Evolutionary conservation across 2,113 vertebrate genomes (phyloP).

Genomic region (Haemorhous mexicanus): DNA sequence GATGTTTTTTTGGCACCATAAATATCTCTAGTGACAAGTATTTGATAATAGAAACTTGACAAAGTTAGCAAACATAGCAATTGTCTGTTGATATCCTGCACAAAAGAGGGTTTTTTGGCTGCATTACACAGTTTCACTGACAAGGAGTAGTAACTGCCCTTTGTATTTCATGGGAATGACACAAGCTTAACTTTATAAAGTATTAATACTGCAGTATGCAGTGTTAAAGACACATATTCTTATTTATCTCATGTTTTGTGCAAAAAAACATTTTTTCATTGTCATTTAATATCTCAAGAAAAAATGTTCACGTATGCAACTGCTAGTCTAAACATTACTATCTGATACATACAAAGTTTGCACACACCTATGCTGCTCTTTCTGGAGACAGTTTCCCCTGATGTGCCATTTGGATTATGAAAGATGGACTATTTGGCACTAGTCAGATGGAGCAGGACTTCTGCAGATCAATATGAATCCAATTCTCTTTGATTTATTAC

Average conservation of each 20-base stretch:
- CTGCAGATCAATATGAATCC: background rate
- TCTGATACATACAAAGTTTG: fast-evolving
- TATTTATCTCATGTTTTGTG: background rate
- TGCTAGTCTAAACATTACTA: background rate
- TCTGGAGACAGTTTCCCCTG: background rate
- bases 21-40: background rate
- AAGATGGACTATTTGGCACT: background rate
- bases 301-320: background rate
- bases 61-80: background rate
- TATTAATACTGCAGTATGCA: background rate
- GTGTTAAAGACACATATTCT: background rate
- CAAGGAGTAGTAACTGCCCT: background rate
- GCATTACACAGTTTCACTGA: background rate
- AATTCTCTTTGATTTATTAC: background rate
- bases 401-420: background rate
- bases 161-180: background rate
- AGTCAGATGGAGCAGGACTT: background rate
- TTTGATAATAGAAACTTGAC: background rate
- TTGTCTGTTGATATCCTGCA: background rate
- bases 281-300: background rate
- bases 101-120: background rate
- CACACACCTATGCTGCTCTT: background rate
- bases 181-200: background rate
- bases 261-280: background rate
- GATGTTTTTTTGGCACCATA: background rate